phyloP scores from a whole-genome alignment of 2,113 vertebrate species.

The Synchiropus splendidus region DNA sequence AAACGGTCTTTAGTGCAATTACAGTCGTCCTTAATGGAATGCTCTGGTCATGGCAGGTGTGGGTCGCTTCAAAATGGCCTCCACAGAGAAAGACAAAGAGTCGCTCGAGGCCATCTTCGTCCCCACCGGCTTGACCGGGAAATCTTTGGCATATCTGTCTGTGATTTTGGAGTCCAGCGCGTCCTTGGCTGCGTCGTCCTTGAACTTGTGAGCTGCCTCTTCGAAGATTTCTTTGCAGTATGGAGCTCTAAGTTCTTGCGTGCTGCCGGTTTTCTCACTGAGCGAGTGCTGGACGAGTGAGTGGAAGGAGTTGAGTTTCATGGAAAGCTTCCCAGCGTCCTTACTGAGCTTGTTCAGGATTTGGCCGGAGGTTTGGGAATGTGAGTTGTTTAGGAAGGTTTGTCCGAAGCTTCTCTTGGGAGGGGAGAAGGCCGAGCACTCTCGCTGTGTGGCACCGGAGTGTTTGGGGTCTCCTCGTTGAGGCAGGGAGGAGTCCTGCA shows the following conservation, averaged over 20 bases:
- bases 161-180: constrained; percentile 64
- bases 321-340: constrained; percentile 67
- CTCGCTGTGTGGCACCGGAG: constrained; percentile 56
- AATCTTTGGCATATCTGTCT: constrained; percentile 76
- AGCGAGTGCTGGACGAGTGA: constrained; percentile 78
- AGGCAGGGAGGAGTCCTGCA: constrained; percentile 15
- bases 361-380: constrained; percentile 47
- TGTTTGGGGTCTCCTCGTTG: constrained; percentile 48
- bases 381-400: constrained; percentile 59
- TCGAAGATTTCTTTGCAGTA: constrained; percentile 80
- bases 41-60: constrained; percentile 71
- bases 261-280: constrained; percentile 61
- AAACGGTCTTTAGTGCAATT: too few species aligned
- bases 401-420: constrained; percentile 77
- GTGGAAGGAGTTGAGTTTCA: constrained; percentile 80
- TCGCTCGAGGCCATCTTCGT: constrained; percentile 75
- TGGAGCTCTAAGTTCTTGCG: constrained; percentile 67
- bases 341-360: constrained; percentile 75
- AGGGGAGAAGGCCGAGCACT: constrained; percentile 87
- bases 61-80: constrained; percentile 89
- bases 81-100: constrained; percentile 89
- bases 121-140: constrained; percentile 71
- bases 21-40: too few species aligned
- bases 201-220: constrained; percentile 77
- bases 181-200: constrained; percentile 72